Evolutionary conservation across 2,888 invertebrate species (phyloP), one percentile per base, ranked within the genome.

Genomic region (Drosophila mercatorum): DNA sequence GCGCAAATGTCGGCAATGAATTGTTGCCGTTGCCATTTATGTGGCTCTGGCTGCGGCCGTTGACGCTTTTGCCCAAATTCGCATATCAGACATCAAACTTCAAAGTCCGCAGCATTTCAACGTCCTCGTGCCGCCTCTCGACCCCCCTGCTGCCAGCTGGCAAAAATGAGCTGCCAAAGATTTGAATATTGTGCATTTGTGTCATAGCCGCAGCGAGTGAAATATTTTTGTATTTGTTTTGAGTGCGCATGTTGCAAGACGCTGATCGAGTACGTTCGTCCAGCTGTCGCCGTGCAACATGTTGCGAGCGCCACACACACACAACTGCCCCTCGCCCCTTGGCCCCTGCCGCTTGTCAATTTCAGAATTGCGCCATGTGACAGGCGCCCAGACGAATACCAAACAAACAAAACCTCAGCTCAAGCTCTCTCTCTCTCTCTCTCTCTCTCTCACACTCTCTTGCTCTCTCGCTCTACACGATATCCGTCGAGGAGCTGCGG

Each of bases 41-140:
- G 79, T 68, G 71, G 70, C 65, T 72, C 49, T 70, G 71, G 70
- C 65, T 72, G 53, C 36, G 52, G 67, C 73, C 68, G 63, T 57
- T 84, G 81, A 80, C 82, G 87, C 82, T 80, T 85, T 72, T 86
- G 81, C 78, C 85, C 89, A 86, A 86, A 89, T 87, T 72, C 80
- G 85, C 85, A 86, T 86, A 86, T 86, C 85, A 80, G 68, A 72
- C 87, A 88, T 88, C 88, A 82, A 78, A 64, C 78, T 71, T 78
- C 76, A 86, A 84, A 79, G 77, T 86, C 75, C 69, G 75, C 86
- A 84, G 79, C 88, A 80, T 88, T 85, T 88, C 83, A 79, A 83
- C 78, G 28, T 59, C 55, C 53, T 36, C 55, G 57, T 51, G 56
- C 56, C 10, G 34, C 8, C 38, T 14, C 17, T 8, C 22, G 4